These are phyloP conservation scores for Montifringilla adamsi DNA, from an alignment of 2,113 vertebrate genomes.

Conservation along the genomic window DNA sequence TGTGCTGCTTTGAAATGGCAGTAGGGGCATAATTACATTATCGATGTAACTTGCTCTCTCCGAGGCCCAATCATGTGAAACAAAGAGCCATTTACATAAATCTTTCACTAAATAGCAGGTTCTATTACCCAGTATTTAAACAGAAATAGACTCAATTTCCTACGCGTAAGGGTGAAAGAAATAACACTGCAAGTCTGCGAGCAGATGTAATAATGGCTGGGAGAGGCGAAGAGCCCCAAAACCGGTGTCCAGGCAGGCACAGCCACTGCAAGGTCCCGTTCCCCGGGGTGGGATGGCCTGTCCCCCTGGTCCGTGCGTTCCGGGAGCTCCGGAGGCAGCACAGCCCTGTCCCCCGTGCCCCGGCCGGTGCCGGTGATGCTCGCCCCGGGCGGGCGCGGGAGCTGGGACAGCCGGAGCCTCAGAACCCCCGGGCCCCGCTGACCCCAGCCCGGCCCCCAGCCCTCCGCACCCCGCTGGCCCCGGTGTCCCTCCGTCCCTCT, in stretches of 20 bases:
- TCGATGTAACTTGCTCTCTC: neutral
- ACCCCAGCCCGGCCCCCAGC: neutral
- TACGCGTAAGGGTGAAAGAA: neutral
- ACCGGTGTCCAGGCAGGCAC: neutral
- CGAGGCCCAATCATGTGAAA: slow-evolving; percentile 48
- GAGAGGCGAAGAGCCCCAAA: neutral
- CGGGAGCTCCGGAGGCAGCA: neutral
- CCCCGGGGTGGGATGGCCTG: neutral
- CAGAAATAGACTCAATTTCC: slow-evolving; percentile 42
- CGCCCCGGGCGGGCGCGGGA: too few species aligned
- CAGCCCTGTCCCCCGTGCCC: neutral
- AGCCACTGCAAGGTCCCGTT: neutral
- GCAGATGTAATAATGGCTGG: neutral
- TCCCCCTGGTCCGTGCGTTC: neutral
- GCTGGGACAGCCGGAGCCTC: neutral
- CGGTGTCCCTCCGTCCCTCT: too few species aligned
- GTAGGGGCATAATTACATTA: slow-evolving; percentile 29
- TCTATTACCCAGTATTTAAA: slow-evolving; percentile 45
- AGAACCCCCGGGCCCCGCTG: neutral
- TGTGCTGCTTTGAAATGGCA: slow-evolving; percentile 1
- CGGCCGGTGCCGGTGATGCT: neutral
- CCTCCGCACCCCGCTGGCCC: neutral
- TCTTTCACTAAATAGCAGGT: slow-evolving; percentile 40
- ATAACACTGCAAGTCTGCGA: neutral
- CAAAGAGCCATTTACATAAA: slow-evolving; percentile 45